Evolutionary conservation across 2,888 invertebrate species (phyloP), one percentile per base, ranked within the genome.

Genomic region (Acleris sparsana): DNA sequence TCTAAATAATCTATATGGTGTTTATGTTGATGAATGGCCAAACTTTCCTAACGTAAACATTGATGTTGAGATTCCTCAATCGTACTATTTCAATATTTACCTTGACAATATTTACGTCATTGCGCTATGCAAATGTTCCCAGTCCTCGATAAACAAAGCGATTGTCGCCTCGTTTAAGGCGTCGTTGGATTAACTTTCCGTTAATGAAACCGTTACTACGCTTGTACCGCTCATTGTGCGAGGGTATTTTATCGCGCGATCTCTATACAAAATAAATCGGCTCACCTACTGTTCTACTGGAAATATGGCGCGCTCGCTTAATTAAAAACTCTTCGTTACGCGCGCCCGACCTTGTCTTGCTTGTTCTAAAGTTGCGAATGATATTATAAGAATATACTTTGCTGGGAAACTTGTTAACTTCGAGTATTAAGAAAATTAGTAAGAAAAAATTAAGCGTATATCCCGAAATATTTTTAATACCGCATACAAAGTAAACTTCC

Each of bases 41-140:
- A 70, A 71, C 71, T 70, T 73, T 60, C 18, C 33, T 17, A 51
- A 49, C 18, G 52, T 62, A 67, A 67, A 62, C 58, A 62, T 46
- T 33, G 71, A 73, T 79, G 60, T 65, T 51, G 51, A 65, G 76
- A 77, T 79, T 76, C 75, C 75, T 76, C 80, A 82, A 81, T 84
- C 81, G 80, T 75, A 75, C 78, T 78, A 76, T 70, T 72, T 72
- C 79, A 85, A 84, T 84, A 83, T 86, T 87, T 84, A 77, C 74
- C 33, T 63, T 75, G 77, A 73, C 77, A 85, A 84, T 81, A 82
- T 78, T 79, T 77, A 80, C 83, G 80, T 75, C 80, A 83, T 82
- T 78, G 75, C 73, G 69, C 75, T 76, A 77, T 76, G 84, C 80
- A 82, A 85, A 86, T 82, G 78, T 84, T 84, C 61, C 74, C 72